Evolutionary conservation across 64 coral and sea anemone species (phyloP), one percentile per base, ranked within the genome.

Genomic region (Stylophora pistillata): DNA sequence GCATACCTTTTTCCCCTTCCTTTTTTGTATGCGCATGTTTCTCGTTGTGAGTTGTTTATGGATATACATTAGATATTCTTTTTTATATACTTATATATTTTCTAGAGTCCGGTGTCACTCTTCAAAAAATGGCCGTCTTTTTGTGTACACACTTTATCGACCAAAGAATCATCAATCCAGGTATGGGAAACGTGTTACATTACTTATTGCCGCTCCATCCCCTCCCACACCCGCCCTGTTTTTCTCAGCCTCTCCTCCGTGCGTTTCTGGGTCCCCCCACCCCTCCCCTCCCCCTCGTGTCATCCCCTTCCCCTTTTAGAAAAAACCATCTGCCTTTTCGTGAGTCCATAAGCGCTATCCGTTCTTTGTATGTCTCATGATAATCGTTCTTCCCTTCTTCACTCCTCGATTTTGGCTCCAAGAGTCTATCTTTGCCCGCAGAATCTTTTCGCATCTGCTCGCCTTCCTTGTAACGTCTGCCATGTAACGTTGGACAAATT

Each of bases 121-220:
- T 99, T 18, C 78, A 93, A 71, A 93, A 90, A 76, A 99, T 99
- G 97, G 97, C 93, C 15, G 77, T 34, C 2, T 93, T 99, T 54
- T 79, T 99, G 9, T 88, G 90, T 53, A 92, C 66, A 37, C 93
- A 99, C 63, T 95, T 99, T 31, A 88, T 82, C 32, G 90, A 99
- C 71, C 73, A 89, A 27, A 91, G 87, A 86, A 99, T 99, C n/a
- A 89, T 99, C 4, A 99, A 99, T 32, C 97, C 97, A 73, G 97
- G 97, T 93, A 52, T 72, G 80, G 83, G 2, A 9, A 53, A 14
- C 20, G 29, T n/a, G n/a, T n/a, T n/a, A n/a, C n/a, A n/a, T n/a
- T n/a, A n/a, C n/a, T n/a, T n/a, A n/a, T n/a, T n/a, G n/a, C n/a
- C n/a, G n/a, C n/a, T n/a, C n/a, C n/a, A n/a, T 21, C 37, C 60